These are phyloP conservation scores for Cephus rjabovi DNA, from an alignment of 2,888 invertebrate genomes.

Conservation along the genomic window DNA sequence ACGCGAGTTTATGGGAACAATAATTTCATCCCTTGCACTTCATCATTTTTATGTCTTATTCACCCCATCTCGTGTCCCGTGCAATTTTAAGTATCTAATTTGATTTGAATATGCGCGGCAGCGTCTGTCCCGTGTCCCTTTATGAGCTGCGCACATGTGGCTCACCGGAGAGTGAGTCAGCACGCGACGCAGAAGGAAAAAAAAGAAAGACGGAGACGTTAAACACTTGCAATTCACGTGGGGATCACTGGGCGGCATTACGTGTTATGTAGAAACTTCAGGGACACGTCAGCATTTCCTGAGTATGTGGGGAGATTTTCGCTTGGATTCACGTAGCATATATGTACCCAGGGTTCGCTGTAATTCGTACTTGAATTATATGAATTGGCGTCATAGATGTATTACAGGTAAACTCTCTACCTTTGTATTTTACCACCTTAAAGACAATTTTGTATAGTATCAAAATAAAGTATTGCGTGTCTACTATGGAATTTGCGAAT, in stretches of 20 bases:
- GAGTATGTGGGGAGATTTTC: neutral
- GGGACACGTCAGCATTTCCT: neutral
- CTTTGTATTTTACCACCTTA: neutral
- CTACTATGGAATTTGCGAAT: neutral
- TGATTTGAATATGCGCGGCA: slow-evolving; percentile 35
- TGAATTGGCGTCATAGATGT: neutral
- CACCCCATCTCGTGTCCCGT: neutral
- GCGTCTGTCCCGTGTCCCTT: neutral
- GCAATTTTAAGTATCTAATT: slow-evolving; percentile 29
- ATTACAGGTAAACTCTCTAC: neutral
- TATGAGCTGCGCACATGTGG: slow-evolving; percentile 1
- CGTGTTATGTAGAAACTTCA: neutral
- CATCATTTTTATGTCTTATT: neutral
- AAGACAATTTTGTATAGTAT: neutral
- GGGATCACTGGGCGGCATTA: neutral
- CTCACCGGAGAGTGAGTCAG: neutral
- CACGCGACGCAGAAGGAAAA: neutral
- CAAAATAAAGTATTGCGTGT: neutral
- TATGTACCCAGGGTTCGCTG: neutral
- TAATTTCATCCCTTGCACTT: neutral
- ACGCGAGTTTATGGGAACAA: neutral
- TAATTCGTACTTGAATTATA: neutral
- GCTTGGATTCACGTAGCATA: too few relatives aligned
- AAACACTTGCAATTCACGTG: neutral
- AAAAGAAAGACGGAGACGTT: neutral